Base-by-base conservation (phyloP, 2,888 invertebrate species). In the Euzetes globulus region DNA sequence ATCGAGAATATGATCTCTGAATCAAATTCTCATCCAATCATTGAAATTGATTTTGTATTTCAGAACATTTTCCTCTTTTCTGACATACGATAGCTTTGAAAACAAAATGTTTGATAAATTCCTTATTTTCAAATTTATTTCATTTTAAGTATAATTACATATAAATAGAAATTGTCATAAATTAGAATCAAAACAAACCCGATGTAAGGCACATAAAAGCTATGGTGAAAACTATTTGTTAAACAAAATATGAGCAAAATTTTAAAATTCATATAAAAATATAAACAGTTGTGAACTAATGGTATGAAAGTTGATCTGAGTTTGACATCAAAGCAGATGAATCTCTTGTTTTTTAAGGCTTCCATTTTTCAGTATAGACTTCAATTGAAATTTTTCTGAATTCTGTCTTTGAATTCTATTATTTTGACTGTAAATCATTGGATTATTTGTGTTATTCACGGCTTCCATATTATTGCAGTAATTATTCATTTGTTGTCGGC, bases 331-430 rank as follows among this genome's bases (percentile, higher is more conserved):
- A 65, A 65, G 65, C 65, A 65, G 33, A 65, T 65, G 65, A 37
- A 65, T 65, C 13, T 65, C 65, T 13, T 65, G 65, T 6, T 33
- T 65, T 65, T 41, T 65, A 41, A 65, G 33, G 65, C 37, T 65
- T 65, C 65, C 65, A 37, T 65, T 65, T 19, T 65, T 65, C 13
- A 65, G 19, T n/a, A 65, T 65, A 11, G 65, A 65, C 19, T 41
- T 65, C 65, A 65, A 41, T 37, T 65, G 33, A 33, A 65, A 41
- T 65, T 33, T 37, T 2, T 65, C 65, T 9, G 17, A 5, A 37
- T 41, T 65, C 22, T 65, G 65, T n/a, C 33, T 37, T 65, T 65
- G 19, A 19, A 65, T 65, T n/a, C n/a, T 19, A 65, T 65, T 65
- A 65, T 19, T 37, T 7, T 3, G 65, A n/a, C n/a, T 65, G 22